Base-by-base conservation (phyloP, 2,888 invertebrate species). In the Caradrina kadenii region DNA sequence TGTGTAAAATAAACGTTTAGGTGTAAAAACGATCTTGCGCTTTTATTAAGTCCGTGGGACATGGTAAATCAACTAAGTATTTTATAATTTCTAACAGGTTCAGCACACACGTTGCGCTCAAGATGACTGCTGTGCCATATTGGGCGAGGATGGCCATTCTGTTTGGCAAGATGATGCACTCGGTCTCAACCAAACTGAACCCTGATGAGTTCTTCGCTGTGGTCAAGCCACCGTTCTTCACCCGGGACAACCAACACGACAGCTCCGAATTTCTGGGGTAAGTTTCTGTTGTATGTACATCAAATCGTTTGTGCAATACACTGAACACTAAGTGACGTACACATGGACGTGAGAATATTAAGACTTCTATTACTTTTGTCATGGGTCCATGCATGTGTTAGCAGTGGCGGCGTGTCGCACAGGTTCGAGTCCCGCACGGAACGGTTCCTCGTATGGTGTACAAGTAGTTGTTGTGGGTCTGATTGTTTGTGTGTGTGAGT, bases 231-330 rank as follows among this genome's bases (percentile, higher is more conserved):
- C 97, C 97, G 0, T 98, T 98, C 86, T 98, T 98, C 90, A 96
- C 97, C 45, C 96, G 96, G 8, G 97, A 98, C 19, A 96, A 97
- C 76, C 98, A 99, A 86, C 98, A 99, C 87, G 98, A 98, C 86
- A 98, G 98, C 91, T 98, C 98, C 0, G 98, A 98, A 92, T 98
- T 98, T 92, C 93, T 98, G 66, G 97, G 98, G 92, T 98, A 96
- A 93, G 92, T 82, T 52, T 5, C 54, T 17, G 19, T 39, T n/a
- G n/a, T n/a, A n/a, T 45, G 52, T 21, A 42, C 0, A 31, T 54
- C 8, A 11, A 7, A 26, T 52, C 15, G 4, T 52, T 52, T 52
- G 8, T 21, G 22, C 11, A 21, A 19, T 15, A 15, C 35, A 8
- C 0, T 35, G 35, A 10, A 10, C 35, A 35, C 35, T 10, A 35